phyloP scores from a whole-genome alignment of 2,797 vertebrate species.

The Gallinago stenura region DNA sequence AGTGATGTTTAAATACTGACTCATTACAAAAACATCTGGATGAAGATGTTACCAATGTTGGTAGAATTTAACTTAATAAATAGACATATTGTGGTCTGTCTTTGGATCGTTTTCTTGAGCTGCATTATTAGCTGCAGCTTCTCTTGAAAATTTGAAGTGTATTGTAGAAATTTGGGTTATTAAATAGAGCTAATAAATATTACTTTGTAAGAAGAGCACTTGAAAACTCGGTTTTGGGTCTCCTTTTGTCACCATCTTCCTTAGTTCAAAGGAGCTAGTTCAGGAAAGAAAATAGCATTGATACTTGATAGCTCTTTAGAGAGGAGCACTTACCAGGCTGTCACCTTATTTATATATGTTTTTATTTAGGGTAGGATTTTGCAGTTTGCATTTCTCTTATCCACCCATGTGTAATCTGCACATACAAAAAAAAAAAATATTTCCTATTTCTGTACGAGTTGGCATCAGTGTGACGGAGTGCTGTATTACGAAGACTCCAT shows the following conservation, averaged over 20 bases:
- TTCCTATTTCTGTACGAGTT: constrained; percentile 26
- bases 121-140: neutral
- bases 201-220: neutral
- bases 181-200: neutral
- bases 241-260: neutral
- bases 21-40: constrained; percentile 30
- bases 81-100: neutral
- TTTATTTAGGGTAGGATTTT: constrained; percentile 57
- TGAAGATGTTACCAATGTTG: neutral
- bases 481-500: neutral
- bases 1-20: constrained; percentile 50
- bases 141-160: neutral
- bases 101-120: neutral
- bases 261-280: neutral
- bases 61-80: neutral
- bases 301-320: constrained; percentile 5
- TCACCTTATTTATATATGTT: constrained; percentile 47
- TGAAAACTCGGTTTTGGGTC: neutral
- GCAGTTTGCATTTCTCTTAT: constrained; percentile 42
- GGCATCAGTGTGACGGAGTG: neutral
- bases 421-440: neutral
- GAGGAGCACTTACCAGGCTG: constrained; percentile 13
- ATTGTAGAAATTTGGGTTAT: neutral
- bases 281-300: neutral
- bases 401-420: constrained; percentile 25